Percentiles rank a stretch among this genome's conserved stretches.
Evolutionary conservation across 2,113 vertebrate species (phyloP).

Genomic region (Oenanthe melanoleuca): DNA sequence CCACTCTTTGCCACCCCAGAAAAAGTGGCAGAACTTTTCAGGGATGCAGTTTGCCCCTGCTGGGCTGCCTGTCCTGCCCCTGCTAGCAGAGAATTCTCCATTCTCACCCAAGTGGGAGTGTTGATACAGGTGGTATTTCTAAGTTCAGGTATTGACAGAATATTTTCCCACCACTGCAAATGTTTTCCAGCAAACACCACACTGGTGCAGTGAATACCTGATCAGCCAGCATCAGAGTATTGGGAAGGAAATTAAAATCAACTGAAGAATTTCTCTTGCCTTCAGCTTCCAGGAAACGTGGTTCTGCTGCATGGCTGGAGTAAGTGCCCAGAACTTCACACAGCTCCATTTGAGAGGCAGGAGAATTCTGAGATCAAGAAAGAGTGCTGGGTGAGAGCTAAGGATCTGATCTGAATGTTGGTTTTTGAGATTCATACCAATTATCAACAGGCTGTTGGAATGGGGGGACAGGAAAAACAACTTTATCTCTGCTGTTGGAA

Average conservation of each 20-base stretch:
- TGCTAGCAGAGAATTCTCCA: rapidly evolving
- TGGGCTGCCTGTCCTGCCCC: background rate
- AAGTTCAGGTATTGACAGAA: background rate
- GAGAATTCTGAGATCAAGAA: background rate
- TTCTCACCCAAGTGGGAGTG: background rate
- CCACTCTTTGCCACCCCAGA: background rate
- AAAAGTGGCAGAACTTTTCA: background rate
- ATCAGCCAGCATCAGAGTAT: background rate
- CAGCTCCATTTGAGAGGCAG: background rate
- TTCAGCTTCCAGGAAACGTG: background rate
- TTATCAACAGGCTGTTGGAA: background rate
- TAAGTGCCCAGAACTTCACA: background rate
- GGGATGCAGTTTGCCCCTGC: background rate
- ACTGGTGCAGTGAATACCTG: background rate
- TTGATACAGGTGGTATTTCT: background rate
- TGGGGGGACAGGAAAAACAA: background rate
- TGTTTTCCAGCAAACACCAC: background rate
- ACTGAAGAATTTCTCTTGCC: background rate
- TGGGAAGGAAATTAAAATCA: background rate
- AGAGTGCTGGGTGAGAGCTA: background rate
- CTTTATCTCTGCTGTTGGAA: background rate
- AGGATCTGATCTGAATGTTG: background rate
- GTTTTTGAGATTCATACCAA: background rate
- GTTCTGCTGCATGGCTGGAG: background rate
- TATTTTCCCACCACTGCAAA: background rate